Evolutionary conservation across 2,113 vertebrate genomes (phyloP), one percentile per base, ranked within the genome.

Genomic region (Cisticola juncidis): DNA sequence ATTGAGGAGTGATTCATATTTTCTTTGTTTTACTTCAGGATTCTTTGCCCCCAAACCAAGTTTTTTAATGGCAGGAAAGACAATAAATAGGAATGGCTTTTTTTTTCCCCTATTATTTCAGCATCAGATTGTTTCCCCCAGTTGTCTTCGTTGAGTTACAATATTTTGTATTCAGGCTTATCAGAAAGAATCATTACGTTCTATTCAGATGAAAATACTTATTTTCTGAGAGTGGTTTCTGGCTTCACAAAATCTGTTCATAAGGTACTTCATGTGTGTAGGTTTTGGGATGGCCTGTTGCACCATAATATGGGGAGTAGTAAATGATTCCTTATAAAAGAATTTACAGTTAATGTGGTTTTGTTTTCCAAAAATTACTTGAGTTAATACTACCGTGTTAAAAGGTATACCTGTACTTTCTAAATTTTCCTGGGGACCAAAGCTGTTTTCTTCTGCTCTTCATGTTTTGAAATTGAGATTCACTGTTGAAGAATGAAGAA

Each of bases 261-360:
- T 54, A 28, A 51, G 47, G 10, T 31, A 9, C 18, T 68, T 81
- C 2, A 1, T 53, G 12, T 54, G 6, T 0, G 0, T 45, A 65
- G 24, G 16, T 58, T 81, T 45, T n/a, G 23, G 54, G 50, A 8
- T 86, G 29, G 5, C 11, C 70, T 70, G 5, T 26, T 77, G 8
- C 51, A 7, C 35, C 54, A 14, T 61, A 14, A 15, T 81, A n/a
- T 17, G 69, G 45, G 24, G 17, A 69, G 21, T 33, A 22, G 16
- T 65, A 81, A n/a, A 88, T 26, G 3, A 14, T 66, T 91, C 12
- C 11, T 70, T 81, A 12, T 5, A 20, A 81, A 4, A 81, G 31
- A 0, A 1, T 31, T 82, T 24, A 12, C 14, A 53, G 11, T 74
- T 62, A 50, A 1, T 74, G n/a, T 64, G 10, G 12, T 77, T 80